Conservation (phyloP, 2,888 invertebrate genomes). For the Sisyra nigra region DNA sequence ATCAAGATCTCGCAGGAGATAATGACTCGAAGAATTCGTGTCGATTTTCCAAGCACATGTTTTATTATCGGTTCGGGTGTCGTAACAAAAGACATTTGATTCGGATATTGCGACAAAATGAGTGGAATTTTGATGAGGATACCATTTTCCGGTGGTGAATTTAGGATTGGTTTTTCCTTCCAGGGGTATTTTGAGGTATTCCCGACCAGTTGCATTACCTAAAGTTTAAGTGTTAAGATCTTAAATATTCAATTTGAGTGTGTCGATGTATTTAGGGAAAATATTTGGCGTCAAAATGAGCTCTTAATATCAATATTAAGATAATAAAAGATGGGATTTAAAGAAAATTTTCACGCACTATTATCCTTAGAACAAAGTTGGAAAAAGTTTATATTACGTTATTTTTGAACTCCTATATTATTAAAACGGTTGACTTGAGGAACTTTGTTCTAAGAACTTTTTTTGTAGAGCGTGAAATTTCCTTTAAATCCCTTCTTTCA, state of each 20-base stretch:
- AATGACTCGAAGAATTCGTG: constrained; percentile 57
- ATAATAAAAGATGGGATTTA: too few species aligned
- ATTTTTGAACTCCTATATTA: too few species aligned
- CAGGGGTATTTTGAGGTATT: constrained; percentile 22
- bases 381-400: too few species aligned
- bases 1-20: constrained; percentile 80
- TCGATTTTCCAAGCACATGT: constrained; percentile 70
- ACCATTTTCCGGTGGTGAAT: constrained; percentile 82
- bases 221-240: neutral
- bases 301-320: too few species aligned
- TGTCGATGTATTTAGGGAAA: too few species aligned
- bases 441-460: too few species aligned
- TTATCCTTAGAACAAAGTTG: too few species aligned
- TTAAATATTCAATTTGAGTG: neutral
- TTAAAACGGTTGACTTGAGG: too few species aligned
- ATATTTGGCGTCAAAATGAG: too few species aligned
- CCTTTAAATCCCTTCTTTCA: too few species aligned
- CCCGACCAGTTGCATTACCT: constrained; percentile 11
- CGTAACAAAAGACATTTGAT: constrained; percentile 73
- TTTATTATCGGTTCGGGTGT: constrained; percentile 57
- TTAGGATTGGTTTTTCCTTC: constrained; percentile 59
- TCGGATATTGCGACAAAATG: constrained; percentile 82
- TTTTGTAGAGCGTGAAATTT: too few species aligned
- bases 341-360: too few species aligned
- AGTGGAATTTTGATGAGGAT: constrained; percentile 78